Base-by-base conservation (phyloP, 2,888 invertebrate species). In the Brenthis ino region DNA sequence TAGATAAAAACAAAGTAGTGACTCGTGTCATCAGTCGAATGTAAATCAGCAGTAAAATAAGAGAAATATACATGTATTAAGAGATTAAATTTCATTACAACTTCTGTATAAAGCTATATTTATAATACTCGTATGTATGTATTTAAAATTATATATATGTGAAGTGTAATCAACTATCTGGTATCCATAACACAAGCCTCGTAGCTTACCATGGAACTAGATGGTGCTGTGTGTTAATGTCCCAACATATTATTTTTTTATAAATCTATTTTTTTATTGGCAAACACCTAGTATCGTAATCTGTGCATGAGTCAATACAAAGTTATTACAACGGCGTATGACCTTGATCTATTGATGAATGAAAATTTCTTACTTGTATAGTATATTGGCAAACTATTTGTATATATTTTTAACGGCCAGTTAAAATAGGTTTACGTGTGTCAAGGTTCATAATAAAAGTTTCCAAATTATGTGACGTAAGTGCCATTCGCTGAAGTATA, bases 311-410 rank as follows among this genome's bases (percentile, higher is more conserved):
- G 43, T 51, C 65, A n/a, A 13, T 43, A 47, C 37, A 47, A 37
- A 57, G 28, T 56, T 43, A 58, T 53, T 58, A 54, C 48, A 50
- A 66, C 50, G 58, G 53, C 51, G 20, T 14, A 8, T 55, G 64
- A 37, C 68, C 68, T 68, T 70, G 63, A 67, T 70, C 67, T 69
- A 55, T 66, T 24, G 48, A 64, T 72, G 68, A 68, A 71, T 72
- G 57, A 70, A 69, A 55, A 61, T 60, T 50, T 54, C 66, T 60
- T 55, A 48, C 37, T 13, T 54, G 50, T 33, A 20, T 53, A 53
- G 16, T 63, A 13, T 51, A 63, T 69, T 69, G 65, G 54, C 53
- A 33, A 57, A 65, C 65, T 33, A 16, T 60, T 67, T 54, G 51
- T 65, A 50, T 51, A 51, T 3, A 56, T 37, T 61, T 70, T 47